Conservation (phyloP, 2,113 vertebrate species). For the Monopterus albus region DNA sequence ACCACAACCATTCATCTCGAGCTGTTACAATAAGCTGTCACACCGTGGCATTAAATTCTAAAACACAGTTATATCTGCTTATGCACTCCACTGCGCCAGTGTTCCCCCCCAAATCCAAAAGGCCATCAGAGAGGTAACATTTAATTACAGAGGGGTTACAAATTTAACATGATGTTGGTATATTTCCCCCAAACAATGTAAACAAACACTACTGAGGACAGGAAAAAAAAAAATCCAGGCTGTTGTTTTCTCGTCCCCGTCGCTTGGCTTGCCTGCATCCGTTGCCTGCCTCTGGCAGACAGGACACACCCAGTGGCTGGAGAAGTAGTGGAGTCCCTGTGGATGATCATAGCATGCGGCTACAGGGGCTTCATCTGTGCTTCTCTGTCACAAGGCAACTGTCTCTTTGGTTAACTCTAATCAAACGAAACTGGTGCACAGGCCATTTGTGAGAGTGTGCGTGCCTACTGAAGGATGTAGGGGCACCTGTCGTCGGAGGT, state of each 20-base stretch:
- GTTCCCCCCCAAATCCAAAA: conserved; percentile 54
- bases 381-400: conserved; percentile 49
- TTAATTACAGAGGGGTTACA: conserved; percentile 59
- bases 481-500: conserved; percentile 52
- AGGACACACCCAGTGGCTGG: conserved; percentile 33
- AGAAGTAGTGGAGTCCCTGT: conserved; percentile 17
- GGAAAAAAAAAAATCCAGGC: conserved; percentile 46
- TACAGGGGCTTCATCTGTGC: conserved; percentile 11
- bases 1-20: conserved; percentile 33
- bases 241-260: conserved; percentile 28
- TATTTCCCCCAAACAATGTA: conserved; percentile 23
- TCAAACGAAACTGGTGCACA: conserved; percentile 40
- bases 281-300: conserved; percentile 13
- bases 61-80: conserved; percentile 64
- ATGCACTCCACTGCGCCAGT: conserved; percentile 21
- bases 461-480: conserved; percentile 15
- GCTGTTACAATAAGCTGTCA: conserved; percentile 35
- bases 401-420: conserved; percentile 48
- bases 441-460: conserved; percentile 24
- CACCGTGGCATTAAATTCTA: conserved; percentile 54
- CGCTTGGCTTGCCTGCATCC: conserved; percentile 16
- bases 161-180: conserved; percentile 26
- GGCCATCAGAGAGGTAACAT: conserved; percentile 61
- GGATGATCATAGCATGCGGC: conserved; percentile 30
- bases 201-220: conserved; percentile 42